These are phyloP conservation scores for Neodiprion pinetum DNA, from an alignment of 1,140 invertebrate genomes.

Conservation along the genomic window DNA sequence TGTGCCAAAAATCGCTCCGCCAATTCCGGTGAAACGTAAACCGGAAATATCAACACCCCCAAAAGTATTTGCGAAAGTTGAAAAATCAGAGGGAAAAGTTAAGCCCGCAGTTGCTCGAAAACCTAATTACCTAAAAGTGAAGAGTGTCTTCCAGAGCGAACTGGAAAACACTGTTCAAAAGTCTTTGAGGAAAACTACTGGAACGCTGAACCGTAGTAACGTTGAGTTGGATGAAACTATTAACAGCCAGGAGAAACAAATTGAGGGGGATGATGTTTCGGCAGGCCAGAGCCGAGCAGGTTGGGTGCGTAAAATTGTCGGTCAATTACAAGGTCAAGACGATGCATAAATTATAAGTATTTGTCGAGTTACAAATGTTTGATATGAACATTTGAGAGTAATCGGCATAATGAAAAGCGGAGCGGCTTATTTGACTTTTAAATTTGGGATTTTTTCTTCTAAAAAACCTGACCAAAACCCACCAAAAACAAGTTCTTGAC, in stretches of 20 bases:
- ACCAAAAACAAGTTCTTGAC: constrained; percentile 3
- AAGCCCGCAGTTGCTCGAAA: constrained; percentile 46
- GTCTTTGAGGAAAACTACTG: not conserved
- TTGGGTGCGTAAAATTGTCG: constrained; percentile 59
- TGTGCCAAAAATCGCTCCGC: constrained; percentile 47
- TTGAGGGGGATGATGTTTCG: constrained; percentile 48
- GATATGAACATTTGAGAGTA: no score
- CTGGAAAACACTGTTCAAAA: not conserved
- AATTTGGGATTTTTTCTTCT: not conserved
- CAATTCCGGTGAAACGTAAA: constrained; percentile 50
- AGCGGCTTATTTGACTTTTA: not conserved
- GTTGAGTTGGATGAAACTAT: not conserved
- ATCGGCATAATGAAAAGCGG: no score
- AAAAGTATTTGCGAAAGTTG: not conserved
- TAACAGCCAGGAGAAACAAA: not conserved
- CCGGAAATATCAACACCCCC: constrained; percentile 6
- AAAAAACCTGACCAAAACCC: not conserved
- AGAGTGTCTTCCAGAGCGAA: not conserved
- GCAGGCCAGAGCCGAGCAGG: constrained; percentile 57
- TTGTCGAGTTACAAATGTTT: no score
- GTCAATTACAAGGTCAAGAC: constrained; percentile 53
- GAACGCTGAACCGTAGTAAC: not conserved
- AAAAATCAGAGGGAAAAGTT: constrained; percentile 13
- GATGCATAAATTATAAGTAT: constrained; percentile 37
- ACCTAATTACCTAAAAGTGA: constrained; percentile 43